These are phyloP conservation scores for Mylabris sibirica DNA, from an alignment of 2,888 invertebrate species.

Conservation along the genomic window DNA sequence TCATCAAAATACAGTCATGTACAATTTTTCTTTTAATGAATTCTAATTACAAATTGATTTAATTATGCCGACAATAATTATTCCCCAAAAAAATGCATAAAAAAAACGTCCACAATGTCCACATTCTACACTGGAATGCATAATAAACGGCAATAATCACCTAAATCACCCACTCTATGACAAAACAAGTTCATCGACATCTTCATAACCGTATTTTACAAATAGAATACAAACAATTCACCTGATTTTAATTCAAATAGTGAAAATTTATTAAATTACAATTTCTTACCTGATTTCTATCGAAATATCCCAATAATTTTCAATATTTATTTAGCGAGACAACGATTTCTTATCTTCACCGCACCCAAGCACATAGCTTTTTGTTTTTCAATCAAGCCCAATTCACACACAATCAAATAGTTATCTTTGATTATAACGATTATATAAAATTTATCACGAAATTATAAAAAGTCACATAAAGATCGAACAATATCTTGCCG, in stretches of 20 bases:
- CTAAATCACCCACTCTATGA: constrained; percentile 49
- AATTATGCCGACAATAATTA: neutral
- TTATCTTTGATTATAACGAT: neutral
- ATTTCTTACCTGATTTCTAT: neutral
- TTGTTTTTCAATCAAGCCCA: neutral
- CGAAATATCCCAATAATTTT: neutral
- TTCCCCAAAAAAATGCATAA: no score
- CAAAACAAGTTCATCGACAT: constrained; percentile 54
- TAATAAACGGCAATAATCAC: constrained; percentile 34
- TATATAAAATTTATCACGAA: neutral
- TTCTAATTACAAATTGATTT: no score
- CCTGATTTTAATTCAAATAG: neutral
- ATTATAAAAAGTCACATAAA: neutral
- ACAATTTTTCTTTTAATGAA: no score
- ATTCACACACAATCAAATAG: neutral
- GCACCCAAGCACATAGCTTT: constrained; percentile 1
- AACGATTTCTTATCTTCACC: constrained; percentile 1
- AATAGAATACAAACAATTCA: neutral
- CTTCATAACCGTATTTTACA: constrained; percentile 3
- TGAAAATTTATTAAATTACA: neutral
- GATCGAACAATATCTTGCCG: neutral
- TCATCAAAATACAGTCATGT: constrained; percentile 19
- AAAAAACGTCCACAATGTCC: no score
- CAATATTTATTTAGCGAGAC: neutral
- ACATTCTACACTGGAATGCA: constrained; percentile 14